Conservation (phyloP, 1,140 invertebrate genomes). For the Pristionchus pacificus region DNA sequence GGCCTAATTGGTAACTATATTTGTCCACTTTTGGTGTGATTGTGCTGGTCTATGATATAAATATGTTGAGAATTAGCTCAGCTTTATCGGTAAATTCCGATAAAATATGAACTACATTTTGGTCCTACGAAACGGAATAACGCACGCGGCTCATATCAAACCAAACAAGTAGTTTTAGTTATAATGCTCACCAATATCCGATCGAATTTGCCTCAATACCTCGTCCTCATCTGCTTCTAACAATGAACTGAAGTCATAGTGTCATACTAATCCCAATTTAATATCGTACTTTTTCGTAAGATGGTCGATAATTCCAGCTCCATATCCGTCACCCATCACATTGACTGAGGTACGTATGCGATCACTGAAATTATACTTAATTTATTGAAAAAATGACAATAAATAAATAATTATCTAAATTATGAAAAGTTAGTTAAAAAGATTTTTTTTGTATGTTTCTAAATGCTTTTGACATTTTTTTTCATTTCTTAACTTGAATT, state of each 20-base stretch:
- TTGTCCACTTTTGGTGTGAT: no score
- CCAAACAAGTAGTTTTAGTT: no score
- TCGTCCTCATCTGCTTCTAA: slow-evolving; percentile 57
- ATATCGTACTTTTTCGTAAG: slow-evolving; percentile 72
- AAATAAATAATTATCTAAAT: no score
- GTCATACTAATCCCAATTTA: neutral
- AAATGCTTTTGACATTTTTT: slow-evolving; percentile 2
- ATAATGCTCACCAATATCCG: slow-evolving; percentile 30
- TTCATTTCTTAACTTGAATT: neutral
- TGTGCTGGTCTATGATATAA: no score
- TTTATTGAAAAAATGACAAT: neutral
- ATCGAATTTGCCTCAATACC: slow-evolving; percentile 30
- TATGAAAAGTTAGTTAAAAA: neutral
- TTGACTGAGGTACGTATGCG: slow-evolving; percentile 92
- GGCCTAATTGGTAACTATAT: no score
- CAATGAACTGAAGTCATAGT: slow-evolving; percentile 49
- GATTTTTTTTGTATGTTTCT: slow-evolving; percentile 11
- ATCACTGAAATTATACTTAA: slow-evolving; percentile 68
- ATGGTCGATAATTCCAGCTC: slow-evolving; percentile 84
- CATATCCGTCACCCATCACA: slow-evolving; percentile 87
- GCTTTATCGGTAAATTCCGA: neutral
- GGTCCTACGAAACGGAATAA: no score
- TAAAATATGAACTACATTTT: neutral
- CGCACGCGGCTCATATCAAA: neutral
- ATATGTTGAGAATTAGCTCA: neutral